Evolutionary conservation across 1,140 invertebrate genomes (phyloP).

Genomic region (Tetramorium simillimum): DNA sequence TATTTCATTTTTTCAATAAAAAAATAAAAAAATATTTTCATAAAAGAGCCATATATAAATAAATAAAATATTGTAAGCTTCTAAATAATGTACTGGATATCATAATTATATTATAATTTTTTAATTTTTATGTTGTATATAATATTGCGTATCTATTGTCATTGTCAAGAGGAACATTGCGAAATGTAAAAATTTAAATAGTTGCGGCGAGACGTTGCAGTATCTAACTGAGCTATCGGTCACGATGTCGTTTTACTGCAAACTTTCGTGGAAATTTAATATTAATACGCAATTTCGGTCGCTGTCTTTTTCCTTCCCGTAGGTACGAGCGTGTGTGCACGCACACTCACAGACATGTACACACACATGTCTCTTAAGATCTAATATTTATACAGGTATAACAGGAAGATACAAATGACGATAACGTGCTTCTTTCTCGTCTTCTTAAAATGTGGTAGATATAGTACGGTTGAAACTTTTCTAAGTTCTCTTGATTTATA

Average conservation of each 20-base stretch:
- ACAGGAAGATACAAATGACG: constrained; percentile 71
- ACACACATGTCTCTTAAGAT: constrained; percentile 59
- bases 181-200: constrained; percentile 37
- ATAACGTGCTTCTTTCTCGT: constrained; percentile 69
- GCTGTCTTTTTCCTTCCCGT: constrained; percentile 69
- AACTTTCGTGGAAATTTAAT: constrained; percentile 71
- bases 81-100: background rate
- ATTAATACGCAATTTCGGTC: constrained; percentile 77
- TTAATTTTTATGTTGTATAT: background rate
- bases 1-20: background rate
- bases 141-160: background rate
- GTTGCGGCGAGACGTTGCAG: background rate
- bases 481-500: background rate
- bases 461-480: constrained; percentile 53
- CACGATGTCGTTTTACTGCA: constrained; percentile 43
- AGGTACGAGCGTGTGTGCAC: background rate
- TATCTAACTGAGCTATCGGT: constrained; percentile 36
- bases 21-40: background rate
- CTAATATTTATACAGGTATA: constrained; percentile 73
- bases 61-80: background rate
- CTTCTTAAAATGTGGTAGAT: background rate
- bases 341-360: background rate
- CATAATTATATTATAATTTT: background rate
- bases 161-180: background rate
- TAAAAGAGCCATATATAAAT: background rate